Evolutionary conservation across 2,113 vertebrate species (phyloP).

Genomic region (Falco punctatus): DNA sequence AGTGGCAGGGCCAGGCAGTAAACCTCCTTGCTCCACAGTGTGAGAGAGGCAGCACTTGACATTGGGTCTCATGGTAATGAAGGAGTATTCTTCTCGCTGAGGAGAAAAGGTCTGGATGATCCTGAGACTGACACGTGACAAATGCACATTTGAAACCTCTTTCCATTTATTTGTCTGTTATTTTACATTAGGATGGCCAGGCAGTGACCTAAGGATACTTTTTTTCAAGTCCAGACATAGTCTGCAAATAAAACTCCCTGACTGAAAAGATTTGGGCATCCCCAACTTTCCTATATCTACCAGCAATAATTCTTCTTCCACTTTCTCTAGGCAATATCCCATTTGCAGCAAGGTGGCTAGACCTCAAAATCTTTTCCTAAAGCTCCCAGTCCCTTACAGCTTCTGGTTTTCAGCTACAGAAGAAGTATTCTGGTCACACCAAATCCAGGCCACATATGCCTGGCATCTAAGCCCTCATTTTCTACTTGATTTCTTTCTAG

Average conservation of each 20-base stretch:
- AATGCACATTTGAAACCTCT: background rate
- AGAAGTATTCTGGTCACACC: background rate
- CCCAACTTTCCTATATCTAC: background rate
- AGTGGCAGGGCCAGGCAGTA: accelerated
- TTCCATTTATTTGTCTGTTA: background rate
- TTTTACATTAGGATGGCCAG: background rate
- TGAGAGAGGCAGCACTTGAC: background rate
- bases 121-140: background rate
- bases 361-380: background rate
- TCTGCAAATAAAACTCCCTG: background rate
- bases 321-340: background rate
- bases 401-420: background rate
- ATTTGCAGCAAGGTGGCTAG: background rate
- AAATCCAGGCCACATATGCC: background rate
- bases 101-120: background rate
- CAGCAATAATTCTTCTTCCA: background rate
- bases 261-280: background rate
- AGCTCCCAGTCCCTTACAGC: background rate
- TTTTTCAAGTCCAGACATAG: background rate
- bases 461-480: background rate
- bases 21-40: background rate
- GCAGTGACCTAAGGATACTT: background rate
- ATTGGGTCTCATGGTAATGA: background rate
- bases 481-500: background rate
- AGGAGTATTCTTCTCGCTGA: background rate